Evolutionary conservation across 2,888 invertebrate genomes (phyloP).

Genomic region (Pollenia labialis): DNA sequence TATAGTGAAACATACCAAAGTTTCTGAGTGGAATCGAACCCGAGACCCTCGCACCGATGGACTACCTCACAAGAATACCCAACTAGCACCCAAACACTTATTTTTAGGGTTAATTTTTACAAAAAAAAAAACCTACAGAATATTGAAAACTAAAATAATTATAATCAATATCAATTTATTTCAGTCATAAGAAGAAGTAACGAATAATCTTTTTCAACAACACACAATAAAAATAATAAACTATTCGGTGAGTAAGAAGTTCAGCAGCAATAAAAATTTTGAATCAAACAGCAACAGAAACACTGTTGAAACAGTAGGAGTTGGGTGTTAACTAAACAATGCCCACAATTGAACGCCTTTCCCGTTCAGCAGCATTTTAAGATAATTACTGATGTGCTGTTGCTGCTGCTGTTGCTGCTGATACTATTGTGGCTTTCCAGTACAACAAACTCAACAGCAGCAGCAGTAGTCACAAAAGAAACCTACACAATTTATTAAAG

Average conservation of each 20-base stretch:
- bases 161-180: slow-evolving; percentile 49
- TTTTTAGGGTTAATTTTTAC: slow-evolving; percentile 2
- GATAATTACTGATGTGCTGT: slow-evolving; percentile 21
- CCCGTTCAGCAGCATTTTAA: slow-evolving; percentile 27
- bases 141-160: slow-evolving; percentile 31
- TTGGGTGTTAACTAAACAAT: slow-evolving; percentile 72
- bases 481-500: slow-evolving; percentile 63
- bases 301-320: slow-evolving; percentile 64
- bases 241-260: slow-evolving; percentile 15
- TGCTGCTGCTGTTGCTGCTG: slow-evolving; percentile 1
- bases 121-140: neutral
- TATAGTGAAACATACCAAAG: too few relatives aligned
- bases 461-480: slow-evolving; percentile 28
- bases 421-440: neutral
- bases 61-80: too few relatives aligned
- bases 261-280: neutral
- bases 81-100: too few relatives aligned
- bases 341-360: slow-evolving; percentile 68
- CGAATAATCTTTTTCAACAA: slow-evolving; percentile 26
- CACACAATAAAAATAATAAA: slow-evolving; percentile 16
- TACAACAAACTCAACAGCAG: slow-evolving; percentile 8
- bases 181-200: slow-evolving; percentile 33
- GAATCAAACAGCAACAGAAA: neutral
- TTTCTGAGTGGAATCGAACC: too few relatives aligned
- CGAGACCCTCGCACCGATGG: too few relatives aligned